Percentiles rank a stretch among this genome's conserved stretches.
These are phyloP conservation scores for Amphipoea lucens DNA, from an alignment of 2,888 invertebrate species.

Conservation along the genomic window DNA sequence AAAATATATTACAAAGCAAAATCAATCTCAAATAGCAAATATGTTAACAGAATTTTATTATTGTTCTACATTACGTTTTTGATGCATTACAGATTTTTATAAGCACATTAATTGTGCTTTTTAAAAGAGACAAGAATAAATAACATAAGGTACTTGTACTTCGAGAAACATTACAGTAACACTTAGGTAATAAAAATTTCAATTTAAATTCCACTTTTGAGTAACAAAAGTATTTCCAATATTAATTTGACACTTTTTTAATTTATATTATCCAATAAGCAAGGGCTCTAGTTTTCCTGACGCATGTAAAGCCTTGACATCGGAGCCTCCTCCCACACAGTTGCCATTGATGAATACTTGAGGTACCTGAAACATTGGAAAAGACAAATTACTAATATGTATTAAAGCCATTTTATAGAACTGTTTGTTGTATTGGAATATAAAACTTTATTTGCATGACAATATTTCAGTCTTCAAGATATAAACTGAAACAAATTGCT, in stretches of 20 bases:
- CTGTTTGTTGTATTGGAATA: constrained; percentile 13
- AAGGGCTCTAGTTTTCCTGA: constrained; percentile 92
- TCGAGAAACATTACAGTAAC: constrained; percentile 31
- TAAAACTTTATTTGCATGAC: constrained; percentile 35
- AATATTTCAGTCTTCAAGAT: constrained; percentile 29
- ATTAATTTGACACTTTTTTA: constrained; percentile 20
- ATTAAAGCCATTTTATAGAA: not conserved
- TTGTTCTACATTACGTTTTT: constrained; percentile 10
- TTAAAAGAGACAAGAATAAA: not conserved
- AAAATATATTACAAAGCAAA: constrained; percentile 56
- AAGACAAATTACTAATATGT: constrained; percentile 14
- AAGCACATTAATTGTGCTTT: constrained; percentile 1
- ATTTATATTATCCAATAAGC: constrained; percentile 82
- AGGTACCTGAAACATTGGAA: constrained; percentile 93
- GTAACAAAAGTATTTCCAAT: constrained; percentile 16
- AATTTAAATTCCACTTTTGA: constrained; percentile 3
- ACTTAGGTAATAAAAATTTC: constrained; percentile 21
- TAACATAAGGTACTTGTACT: constrained; percentile 47
- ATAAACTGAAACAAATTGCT: constrained; percentile 16
- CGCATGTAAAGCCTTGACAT: constrained; percentile 94
- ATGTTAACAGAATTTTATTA: constrained; percentile 11
- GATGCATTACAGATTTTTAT: not conserved
- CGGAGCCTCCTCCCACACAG: constrained; percentile 97
- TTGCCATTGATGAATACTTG: constrained; percentile 97
- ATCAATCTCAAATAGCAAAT: constrained; percentile 34